Conservation (phyloP, 2,113 vertebrate genomes). For the Dicaeum eximium region DNA sequence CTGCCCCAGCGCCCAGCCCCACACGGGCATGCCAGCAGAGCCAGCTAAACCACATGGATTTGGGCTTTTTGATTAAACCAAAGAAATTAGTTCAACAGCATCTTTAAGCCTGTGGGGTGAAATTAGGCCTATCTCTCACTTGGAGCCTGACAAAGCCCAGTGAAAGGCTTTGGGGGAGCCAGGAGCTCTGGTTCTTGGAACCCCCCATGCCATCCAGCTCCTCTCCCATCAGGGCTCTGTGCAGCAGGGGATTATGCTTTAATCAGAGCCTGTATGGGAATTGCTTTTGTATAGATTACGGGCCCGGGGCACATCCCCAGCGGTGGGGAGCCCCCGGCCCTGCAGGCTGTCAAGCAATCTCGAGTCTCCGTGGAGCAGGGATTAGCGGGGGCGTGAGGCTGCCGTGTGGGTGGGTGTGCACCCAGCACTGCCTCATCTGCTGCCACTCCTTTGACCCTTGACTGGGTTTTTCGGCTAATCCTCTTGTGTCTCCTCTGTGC, state of each 20-base stretch:
- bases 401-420: rapidly evolving
- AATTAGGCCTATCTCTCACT: neutral
- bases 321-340: neutral
- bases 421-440: neutral
- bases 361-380: rapidly evolving
- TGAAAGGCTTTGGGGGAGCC: neutral
- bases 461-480: neutral
- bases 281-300: neutral
- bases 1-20: rapidly evolving
- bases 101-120: neutral
- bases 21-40: rapidly evolving
- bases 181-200: neutral
- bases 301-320: neutral
- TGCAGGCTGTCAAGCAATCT: neutral
- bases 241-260: conserved; percentile 5
- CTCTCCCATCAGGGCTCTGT: neutral
- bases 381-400: neutral
- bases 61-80: conserved; percentile 36
- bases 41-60: neutral
- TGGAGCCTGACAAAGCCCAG: neutral
- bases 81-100: conserved; percentile 5
- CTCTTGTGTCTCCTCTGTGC: neutral
- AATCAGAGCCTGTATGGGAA: conserved; percentile 19
- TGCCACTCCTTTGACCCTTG: neutral
- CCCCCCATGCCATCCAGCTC: no score